Conservation (phyloP, 2,888 invertebrate species). For the Dysmachus trigonus region DNA sequence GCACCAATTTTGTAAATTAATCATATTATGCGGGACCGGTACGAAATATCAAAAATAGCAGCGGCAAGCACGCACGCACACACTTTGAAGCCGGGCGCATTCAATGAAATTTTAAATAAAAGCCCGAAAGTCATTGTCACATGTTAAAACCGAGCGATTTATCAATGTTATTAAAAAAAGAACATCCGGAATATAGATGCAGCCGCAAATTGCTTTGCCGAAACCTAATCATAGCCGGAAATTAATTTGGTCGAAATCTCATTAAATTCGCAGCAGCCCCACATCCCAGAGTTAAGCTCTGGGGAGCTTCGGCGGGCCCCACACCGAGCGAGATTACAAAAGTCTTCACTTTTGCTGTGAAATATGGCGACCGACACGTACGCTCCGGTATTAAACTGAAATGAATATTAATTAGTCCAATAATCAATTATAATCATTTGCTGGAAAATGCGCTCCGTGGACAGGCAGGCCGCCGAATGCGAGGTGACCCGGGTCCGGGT, state of each 20-base stretch:
- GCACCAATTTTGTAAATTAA: background rate
- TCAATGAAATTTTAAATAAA: constrained; percentile 29
- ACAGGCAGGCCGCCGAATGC: background rate
- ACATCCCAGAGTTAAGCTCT: background rate
- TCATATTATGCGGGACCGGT: background rate
- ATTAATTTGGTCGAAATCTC: constrained; percentile 66
- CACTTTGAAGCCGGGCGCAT: background rate
- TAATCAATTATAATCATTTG: constrained; percentile 38
- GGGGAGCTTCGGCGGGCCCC: constrained; percentile 1
- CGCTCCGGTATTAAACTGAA: constrained; percentile 36
- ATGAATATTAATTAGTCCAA: constrained; percentile 40
- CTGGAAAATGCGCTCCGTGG: background rate
- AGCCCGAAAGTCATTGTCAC: constrained; percentile 23
- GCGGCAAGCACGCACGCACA: background rate
- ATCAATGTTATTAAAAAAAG: constrained; percentile 28
- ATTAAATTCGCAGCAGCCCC: constrained; percentile 62
- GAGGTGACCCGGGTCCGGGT: background rate
- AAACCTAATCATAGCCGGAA: constrained; percentile 66
- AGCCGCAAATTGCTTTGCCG: constrained; percentile 64
- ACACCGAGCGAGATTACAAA: constrained; percentile 22
- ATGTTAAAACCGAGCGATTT: constrained; percentile 10
- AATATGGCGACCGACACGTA: constrained; percentile 36
- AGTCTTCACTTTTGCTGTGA: constrained; percentile 43
- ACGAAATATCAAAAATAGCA: background rate
- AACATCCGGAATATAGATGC: constrained; percentile 33